Evolutionary conservation across 2,797 vertebrate genomes (phyloP).

Genomic region (Scarus forsteni): DNA sequence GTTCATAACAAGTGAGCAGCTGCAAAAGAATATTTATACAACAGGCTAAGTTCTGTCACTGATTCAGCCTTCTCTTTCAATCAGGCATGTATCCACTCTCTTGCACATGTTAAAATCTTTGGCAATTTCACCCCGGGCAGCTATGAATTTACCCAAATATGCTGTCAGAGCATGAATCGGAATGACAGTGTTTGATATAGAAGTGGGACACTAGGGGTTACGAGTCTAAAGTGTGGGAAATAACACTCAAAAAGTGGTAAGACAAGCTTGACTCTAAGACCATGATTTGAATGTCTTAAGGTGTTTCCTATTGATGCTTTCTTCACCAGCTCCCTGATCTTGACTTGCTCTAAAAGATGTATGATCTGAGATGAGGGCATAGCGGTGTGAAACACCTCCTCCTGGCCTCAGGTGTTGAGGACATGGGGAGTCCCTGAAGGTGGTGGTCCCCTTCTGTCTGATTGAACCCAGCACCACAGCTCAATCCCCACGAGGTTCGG

Average conservation of each 20-base stretch:
- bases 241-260: background rate
- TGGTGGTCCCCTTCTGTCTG: constrained; percentile 73
- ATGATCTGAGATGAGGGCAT: constrained; percentile 57
- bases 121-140: too few relatives aligned
- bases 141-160: too few relatives aligned
- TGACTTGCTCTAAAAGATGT: constrained; percentile 43
- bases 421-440: constrained; percentile 70
- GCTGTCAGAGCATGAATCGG: too few relatives aligned
- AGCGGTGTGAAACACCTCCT: constrained; percentile 69
- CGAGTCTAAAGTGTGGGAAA: background rate
- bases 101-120: too few relatives aligned
- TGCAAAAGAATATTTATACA: too few relatives aligned
- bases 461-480: constrained; percentile 69
- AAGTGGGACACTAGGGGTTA: too few relatives aligned
- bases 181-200: too few relatives aligned
- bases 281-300: constrained; percentile 9
- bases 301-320: constrained; percentile 40
- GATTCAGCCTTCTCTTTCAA: too few relatives aligned
- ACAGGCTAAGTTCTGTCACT: too few relatives aligned
- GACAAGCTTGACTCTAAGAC: background rate
- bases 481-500: constrained; percentile 55
- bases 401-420: constrained; percentile 77
- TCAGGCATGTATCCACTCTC: too few relatives aligned
- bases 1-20: too few relatives aligned
- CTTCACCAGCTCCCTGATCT: constrained; percentile 37